These are phyloP conservation scores for Stegodyphus mimosarum DNA, from an alignment of 1,140 invertebrate genomes.

Conservation along the genomic window DNA sequence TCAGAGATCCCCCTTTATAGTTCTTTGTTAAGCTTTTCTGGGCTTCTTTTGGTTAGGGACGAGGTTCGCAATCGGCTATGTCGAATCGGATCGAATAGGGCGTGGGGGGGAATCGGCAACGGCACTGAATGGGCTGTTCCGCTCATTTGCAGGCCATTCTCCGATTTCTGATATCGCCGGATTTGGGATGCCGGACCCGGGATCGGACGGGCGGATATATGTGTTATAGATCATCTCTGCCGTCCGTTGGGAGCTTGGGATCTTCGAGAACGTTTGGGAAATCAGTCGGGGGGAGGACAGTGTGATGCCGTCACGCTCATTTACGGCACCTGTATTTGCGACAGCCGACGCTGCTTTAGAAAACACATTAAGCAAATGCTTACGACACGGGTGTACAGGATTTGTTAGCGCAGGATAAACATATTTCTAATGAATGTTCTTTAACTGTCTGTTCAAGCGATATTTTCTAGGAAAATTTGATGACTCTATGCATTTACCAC, in stretches of 20 bases:
- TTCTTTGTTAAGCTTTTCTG: constrained; percentile 48
- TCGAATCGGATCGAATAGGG: constrained; percentile 47
- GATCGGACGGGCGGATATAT: constrained; percentile 28
- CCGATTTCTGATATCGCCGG: constrained; percentile 44
- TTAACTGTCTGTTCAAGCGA: constrained; percentile 20
- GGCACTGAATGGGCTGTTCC: constrained; percentile 46
- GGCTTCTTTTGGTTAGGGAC: constrained; percentile 27
- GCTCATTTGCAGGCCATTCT: constrained; percentile 53
- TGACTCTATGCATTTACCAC: too few species aligned
- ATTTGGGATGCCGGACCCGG: constrained; percentile 35
- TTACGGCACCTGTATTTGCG: constrained; percentile 46
- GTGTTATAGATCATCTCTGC: constrained; percentile 45
- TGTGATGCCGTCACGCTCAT: constrained; percentile 38
- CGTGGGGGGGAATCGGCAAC: constrained; percentile 17
- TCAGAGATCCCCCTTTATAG: constrained; percentile 45
- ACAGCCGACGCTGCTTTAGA: constrained; percentile 3
- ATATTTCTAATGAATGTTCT: constrained; percentile 26
- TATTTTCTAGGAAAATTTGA: constrained; percentile 31
- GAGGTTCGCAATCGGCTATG: constrained; percentile 53
- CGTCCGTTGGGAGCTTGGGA: constrained; percentile 50
- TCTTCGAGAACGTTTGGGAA: constrained; percentile 34
- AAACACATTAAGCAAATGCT: constrained; percentile 49
- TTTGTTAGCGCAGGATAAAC: constrained; percentile 50
- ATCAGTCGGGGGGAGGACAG: constrained; percentile 9
- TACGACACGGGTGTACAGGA: constrained; percentile 39